Conservation (phyloP, 2,113 vertebrate species). For the Scophthalmus maximus region DNA sequence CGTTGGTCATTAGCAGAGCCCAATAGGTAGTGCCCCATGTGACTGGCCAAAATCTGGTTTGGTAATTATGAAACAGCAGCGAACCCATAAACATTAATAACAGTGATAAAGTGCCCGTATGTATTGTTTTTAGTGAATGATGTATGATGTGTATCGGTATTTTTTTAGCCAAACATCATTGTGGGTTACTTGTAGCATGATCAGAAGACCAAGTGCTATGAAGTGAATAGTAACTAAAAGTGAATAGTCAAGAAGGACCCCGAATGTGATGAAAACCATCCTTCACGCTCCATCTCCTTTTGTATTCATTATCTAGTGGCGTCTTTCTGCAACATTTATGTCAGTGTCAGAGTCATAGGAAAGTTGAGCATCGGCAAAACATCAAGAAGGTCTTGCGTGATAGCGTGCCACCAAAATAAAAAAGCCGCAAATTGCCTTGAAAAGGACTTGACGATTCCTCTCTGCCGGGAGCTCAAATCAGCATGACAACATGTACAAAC, state of each 20-base stretch:
- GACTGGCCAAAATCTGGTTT: background rate
- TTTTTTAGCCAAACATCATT: background rate
- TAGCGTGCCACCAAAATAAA: background rate
- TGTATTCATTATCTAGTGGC: background rate
- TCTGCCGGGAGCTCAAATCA: background rate
- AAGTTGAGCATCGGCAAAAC: background rate
- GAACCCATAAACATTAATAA: background rate
- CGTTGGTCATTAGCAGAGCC: background rate
- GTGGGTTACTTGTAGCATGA: background rate
- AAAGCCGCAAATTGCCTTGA: background rate
- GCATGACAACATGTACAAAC: background rate
- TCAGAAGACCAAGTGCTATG: background rate
- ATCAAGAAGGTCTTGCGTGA: background rate
- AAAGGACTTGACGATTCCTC: background rate
- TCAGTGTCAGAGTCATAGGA: background rate
- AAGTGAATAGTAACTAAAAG: background rate
- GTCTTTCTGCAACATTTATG: background rate
- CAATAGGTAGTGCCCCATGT: background rate
- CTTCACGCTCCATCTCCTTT: background rate
- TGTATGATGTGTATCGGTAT: background rate
- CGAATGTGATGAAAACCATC: slow-evolving; percentile 1
- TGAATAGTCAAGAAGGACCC: accelerated
- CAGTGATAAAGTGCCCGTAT: background rate
- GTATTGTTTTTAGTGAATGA: background rate
- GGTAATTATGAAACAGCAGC: background rate